phyloP scores from a whole-genome alignment of 2,113 vertebrate genomes.

The Silurus asotus region DNA sequence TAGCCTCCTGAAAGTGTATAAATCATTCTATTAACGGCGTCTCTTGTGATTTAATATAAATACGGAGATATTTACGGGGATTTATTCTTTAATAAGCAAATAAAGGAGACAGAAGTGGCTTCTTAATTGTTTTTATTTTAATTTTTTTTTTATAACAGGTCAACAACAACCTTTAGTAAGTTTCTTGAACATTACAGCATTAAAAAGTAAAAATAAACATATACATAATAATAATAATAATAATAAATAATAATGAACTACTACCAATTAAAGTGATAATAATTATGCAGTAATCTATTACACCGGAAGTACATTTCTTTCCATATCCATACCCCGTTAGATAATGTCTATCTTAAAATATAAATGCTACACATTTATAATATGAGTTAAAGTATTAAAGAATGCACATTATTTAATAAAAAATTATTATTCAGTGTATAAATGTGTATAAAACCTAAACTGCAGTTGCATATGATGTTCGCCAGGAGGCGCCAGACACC shows the following conservation, averaged over 20 bases:
- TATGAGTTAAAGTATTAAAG: not conserved
- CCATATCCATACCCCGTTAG: not conserved
- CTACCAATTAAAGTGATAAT: no score
- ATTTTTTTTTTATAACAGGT: not conserved
- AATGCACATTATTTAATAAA: not conserved
- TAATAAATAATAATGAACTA: not conserved
- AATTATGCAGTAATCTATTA: not conserved
- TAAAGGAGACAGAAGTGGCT: not conserved
- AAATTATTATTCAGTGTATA: not conserved
- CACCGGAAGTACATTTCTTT: not conserved
- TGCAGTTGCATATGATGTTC: not conserved
- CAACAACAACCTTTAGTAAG: slow-evolving; percentile 29
- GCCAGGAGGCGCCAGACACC: slow-evolving; percentile 16
- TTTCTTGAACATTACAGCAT: not conserved
- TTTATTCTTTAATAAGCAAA: not conserved
- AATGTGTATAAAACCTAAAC: not conserved
- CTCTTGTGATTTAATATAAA: not conserved
- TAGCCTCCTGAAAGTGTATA: not conserved
- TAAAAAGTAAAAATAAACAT: not conserved
- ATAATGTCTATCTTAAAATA: not conserved
- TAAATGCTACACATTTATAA: not conserved
- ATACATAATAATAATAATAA: not conserved
- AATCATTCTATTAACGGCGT: not conserved
- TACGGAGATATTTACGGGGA: not conserved
- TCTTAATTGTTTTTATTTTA: not conserved